These are phyloP conservation scores for Prolemur simus DNA, from an alignment of 2,113 vertebrate genomes.

Conservation along the genomic window DNA sequence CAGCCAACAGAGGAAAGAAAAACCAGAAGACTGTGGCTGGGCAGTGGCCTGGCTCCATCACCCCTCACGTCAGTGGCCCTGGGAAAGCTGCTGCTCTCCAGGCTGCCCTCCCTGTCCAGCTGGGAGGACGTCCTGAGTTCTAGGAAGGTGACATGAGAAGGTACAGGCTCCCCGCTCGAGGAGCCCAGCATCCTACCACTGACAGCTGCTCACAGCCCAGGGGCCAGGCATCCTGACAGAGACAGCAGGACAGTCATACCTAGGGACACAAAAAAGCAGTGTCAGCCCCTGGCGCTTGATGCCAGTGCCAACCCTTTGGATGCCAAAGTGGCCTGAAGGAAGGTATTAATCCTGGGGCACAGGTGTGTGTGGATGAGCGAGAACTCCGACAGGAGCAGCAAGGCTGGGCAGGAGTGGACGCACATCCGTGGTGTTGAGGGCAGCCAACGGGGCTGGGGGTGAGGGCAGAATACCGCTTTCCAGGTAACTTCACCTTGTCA, in stretches of 20 bases:
- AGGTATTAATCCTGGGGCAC: background rate
- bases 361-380: accelerated
- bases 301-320: background rate
- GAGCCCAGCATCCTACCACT: background rate
- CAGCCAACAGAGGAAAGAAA: background rate
- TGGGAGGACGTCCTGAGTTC: background rate
- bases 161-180: accelerated
- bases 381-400: background rate
- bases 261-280: background rate
- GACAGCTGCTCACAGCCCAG: background rate
- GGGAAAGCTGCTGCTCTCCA: background rate
- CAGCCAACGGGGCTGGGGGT: accelerated
- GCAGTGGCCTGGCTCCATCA: background rate
- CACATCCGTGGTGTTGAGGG: background rate
- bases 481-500: background rate
- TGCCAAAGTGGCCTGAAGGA: background rate
- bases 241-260: background rate
- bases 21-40: background rate
- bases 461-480: background rate
- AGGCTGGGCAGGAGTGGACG: accelerated
- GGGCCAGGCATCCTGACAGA: background rate
- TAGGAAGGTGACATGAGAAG: background rate
- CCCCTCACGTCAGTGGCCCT: background rate
- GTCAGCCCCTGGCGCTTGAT: background rate
- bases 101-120: no score